Conservation (phyloP, 2,797 vertebrate genomes). For the Tragopan temminckii region DNA sequence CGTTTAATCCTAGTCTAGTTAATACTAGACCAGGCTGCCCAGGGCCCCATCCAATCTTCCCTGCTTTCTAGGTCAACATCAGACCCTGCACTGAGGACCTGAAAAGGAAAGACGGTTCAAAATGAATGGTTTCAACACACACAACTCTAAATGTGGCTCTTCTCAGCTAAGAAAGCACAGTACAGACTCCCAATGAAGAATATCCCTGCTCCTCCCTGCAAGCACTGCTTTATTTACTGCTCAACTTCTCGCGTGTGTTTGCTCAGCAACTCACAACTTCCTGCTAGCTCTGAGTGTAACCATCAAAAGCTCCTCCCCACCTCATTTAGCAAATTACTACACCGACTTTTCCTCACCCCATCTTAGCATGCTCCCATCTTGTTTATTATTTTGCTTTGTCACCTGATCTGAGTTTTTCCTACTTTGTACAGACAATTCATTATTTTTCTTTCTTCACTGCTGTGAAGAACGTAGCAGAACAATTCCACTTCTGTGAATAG, state of each 20-base stretch:
- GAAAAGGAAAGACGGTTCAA: background rate
- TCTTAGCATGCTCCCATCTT: background rate
- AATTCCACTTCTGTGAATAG: background rate
- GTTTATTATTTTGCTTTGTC: background rate
- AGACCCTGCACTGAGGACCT: background rate
- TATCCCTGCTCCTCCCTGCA: background rate
- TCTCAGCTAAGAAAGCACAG: background rate
- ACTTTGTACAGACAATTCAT: background rate
- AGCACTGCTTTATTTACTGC: background rate
- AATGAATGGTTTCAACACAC: background rate
- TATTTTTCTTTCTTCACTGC: background rate
- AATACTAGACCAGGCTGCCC: too few species aligned
- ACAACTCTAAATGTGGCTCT: background rate
- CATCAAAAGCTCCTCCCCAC: background rate
- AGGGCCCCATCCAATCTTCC: too few species aligned
- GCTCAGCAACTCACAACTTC: background rate
- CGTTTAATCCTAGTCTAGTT: too few species aligned
- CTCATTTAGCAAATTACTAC: background rate
- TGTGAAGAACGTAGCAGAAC: background rate
- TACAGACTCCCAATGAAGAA: too few species aligned
- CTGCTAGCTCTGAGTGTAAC: background rate
- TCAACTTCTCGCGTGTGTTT: accelerated
- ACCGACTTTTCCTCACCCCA: background rate
- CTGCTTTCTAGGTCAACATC: background rate
- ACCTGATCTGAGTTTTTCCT: background rate